These are phyloP conservation scores for Eupithecia insigniata DNA, from an alignment of 2,888 invertebrate genomes.

Conservation along the genomic window DNA sequence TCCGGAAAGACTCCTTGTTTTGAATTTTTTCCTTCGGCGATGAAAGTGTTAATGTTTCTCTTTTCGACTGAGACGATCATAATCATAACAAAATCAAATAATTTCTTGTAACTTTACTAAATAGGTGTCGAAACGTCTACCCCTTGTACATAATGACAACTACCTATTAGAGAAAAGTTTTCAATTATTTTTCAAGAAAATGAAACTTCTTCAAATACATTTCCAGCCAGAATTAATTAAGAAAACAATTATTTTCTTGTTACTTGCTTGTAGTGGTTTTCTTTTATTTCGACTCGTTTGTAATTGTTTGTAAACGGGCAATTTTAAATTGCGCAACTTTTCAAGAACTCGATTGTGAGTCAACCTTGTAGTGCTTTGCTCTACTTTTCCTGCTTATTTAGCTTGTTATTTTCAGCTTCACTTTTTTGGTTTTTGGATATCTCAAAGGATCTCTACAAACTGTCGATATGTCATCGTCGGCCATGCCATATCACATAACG, in stretches of 20 bases:
- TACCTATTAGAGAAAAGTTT: slow-evolving; percentile 15
- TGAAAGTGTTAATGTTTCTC: background rate
- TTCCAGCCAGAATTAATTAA: slow-evolving; percentile 66
- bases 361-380: background rate
- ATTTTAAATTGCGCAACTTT: slow-evolving; percentile 20
- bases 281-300: slow-evolving; percentile 38
- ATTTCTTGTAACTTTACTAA: background rate
- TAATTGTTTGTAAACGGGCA: slow-evolving; percentile 30
- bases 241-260: slow-evolving; percentile 74
- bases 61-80: background rate
- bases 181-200: slow-evolving; percentile 45
- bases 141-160: background rate
- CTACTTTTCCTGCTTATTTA: background rate
- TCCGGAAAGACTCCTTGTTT: too few species aligned
- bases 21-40: too few species aligned
- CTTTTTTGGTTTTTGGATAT: background rate
- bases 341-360: background rate
- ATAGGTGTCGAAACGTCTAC: background rate
- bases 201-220: slow-evolving; percentile 29
- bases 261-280: slow-evolving; percentile 59
- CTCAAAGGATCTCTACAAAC: background rate
- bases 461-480: background rate
- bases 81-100: background rate
- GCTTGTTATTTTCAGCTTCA: background rate
- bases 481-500: background rate